Percentiles rank a stretch among this genome's conserved stretches.
These are phyloP conservation scores for Phenacoccus solenopsis DNA, from an alignment of 1,140 invertebrate genomes.

Conservation along the genomic window DNA sequence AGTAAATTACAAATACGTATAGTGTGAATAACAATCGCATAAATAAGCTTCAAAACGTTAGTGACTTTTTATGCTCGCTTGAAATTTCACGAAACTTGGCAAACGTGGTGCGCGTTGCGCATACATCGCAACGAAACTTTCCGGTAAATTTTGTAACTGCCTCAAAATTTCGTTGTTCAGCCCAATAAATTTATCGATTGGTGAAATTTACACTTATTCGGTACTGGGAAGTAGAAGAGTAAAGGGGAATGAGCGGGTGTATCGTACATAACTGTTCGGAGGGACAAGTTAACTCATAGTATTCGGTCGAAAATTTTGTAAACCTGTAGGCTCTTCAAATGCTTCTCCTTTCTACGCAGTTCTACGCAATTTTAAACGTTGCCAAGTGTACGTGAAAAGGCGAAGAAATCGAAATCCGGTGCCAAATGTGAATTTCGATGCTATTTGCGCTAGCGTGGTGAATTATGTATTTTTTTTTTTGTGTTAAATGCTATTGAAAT, in stretches of 20 bases:
- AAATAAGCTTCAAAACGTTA: too few species aligned
- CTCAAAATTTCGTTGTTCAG: not conserved
- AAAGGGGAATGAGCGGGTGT: not conserved
- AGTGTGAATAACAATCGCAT: too few species aligned
- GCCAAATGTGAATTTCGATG: not conserved
- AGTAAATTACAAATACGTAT: too few species aligned
- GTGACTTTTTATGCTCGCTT: too few species aligned
- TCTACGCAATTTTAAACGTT: not conserved
- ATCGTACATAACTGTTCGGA: not conserved
- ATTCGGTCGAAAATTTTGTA: not conserved
- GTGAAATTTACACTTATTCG: not conserved
- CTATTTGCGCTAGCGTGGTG: too few species aligned
- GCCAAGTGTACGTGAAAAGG: not conserved
- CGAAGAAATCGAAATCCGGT: not conserved
- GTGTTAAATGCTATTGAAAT: too few species aligned
- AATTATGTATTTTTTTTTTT: too few species aligned
- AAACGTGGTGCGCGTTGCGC: not conserved
- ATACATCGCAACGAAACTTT: not conserved
- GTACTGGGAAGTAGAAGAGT: not conserved
- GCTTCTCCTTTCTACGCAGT: not conserved
- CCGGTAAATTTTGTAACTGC: not conserved
- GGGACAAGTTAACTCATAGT: not conserved
- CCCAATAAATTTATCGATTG: not conserved
- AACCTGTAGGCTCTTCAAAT: not conserved
- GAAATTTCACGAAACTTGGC: too few species aligned